A percentile compares a stretch with the other conserved stretches of the same genome.
Evolutionary conservation across 1,140 invertebrate species (phyloP).

Genomic region (Thaumatotibia leucotreta): DNA sequence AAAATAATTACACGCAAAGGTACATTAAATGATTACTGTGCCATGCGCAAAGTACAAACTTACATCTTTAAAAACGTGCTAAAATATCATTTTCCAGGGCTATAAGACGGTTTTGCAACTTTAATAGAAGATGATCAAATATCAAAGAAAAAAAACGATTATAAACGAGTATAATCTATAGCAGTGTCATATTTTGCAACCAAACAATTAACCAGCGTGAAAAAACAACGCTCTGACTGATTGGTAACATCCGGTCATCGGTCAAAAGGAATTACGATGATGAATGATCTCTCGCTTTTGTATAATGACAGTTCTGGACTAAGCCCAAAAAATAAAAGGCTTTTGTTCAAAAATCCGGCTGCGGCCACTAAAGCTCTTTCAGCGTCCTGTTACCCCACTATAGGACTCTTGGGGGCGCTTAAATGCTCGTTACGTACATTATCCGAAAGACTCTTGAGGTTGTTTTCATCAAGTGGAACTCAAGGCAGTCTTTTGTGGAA

Average conservation of each 20-base stretch:
- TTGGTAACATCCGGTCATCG: conserved; percentile 7
- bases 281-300: not conserved
- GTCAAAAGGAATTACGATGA: not conserved
- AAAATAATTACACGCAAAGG: too few relatives aligned
- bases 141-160: not conserved
- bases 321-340: not conserved
- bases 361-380: not conserved
- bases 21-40: too few relatives aligned
- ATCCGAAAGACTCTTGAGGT: conserved; percentile 16
- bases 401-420: conserved; percentile 11
- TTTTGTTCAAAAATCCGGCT: not conserved
- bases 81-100: too few relatives aligned
- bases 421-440: conserved; percentile 16
- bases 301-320: not conserved
- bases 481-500: conserved; percentile 20
- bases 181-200: not conserved
- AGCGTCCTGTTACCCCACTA: not conserved
- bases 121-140: not conserved
- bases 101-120: not conserved
- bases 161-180: not conserved
- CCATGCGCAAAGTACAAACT: too few relatives aligned
- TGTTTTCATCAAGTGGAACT: conserved; percentile 18
- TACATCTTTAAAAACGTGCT: too few relatives aligned
- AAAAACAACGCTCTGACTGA: not conserved
- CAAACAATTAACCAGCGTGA: not conserved